These are phyloP conservation scores for Hydropsyche tenuis DNA, from an alignment of 1,140 invertebrate species.

Conservation along the genomic window DNA sequence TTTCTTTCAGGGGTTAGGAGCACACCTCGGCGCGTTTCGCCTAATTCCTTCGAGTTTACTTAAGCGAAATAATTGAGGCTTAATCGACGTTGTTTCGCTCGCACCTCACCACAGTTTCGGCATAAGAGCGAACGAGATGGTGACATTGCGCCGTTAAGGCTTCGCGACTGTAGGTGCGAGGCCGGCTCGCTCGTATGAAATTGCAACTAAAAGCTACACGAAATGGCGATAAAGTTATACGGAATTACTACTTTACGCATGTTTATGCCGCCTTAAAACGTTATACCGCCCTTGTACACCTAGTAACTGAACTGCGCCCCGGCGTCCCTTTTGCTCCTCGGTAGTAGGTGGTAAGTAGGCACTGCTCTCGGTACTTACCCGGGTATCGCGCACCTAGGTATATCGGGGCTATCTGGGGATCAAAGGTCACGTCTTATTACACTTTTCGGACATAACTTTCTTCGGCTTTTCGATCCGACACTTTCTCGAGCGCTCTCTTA, in stretches of 20 bases:
- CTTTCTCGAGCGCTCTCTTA: constrained; percentile 1
- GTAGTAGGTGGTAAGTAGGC: background rate
- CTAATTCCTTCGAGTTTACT: constrained; percentile 48
- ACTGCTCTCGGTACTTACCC: background rate
- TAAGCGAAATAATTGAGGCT: constrained; percentile 48
- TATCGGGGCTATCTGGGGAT: too few species aligned
- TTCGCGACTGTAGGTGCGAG: constrained; percentile 37
- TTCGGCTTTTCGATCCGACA: too few species aligned
- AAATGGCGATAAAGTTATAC: constrained; percentile 49
- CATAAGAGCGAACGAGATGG: constrained; percentile 36
- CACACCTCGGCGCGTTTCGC: constrained; percentile 40
- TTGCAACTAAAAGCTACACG: constrained; percentile 50
- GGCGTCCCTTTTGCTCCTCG: constrained; percentile 13
- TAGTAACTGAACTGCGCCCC: constrained; percentile 26
- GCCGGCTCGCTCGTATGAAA: constrained; percentile 46
- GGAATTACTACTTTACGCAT: constrained; percentile 49
- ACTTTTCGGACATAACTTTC: too few species aligned
- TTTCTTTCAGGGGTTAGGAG: too few species aligned
- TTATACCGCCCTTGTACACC: constrained; percentile 40
- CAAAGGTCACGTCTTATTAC: too few species aligned
- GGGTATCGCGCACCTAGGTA: too few species aligned
- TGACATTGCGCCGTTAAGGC: constrained; percentile 5
- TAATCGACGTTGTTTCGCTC: constrained; percentile 44
- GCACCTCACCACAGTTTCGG: constrained; percentile 13
- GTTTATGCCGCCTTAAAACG: constrained; percentile 49